Evolutionary conservation across 2,888 invertebrate genomes (phyloP), one percentile per base, ranked within the genome.

Genomic region (Ophonus ardosiacus): DNA sequence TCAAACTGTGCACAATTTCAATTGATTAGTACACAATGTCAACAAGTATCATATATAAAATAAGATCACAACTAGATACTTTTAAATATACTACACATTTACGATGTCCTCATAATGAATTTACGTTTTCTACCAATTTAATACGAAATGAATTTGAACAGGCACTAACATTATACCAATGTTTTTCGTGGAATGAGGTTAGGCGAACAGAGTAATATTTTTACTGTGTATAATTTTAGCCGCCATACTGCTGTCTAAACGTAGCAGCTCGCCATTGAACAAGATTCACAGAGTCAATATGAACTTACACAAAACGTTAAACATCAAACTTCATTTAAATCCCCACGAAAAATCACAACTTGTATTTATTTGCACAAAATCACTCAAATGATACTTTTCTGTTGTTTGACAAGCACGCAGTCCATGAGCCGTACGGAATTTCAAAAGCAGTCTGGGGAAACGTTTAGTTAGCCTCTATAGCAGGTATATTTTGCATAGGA

Each of bases 391-490:
- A 81, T 68, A 81, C 63, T 68, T 81, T 68, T 81, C 63, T 24
- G 63, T 78, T 84, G 76, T 83, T 83, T 83, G 83, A 83, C 82
- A 82, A 82, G 68, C 71, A 82, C 74, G 71, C 74, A 76, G 76
- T 63, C 84, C 84, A 84, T 84, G 84, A 84, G 79, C 68, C 76
- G 79, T 85, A 57, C 57, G 59, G 56, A 85, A 85, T 85, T 85
- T 85, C 71, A 85, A 85, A 84, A 79, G 59, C 84, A 85, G 84
- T 59, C 79, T 71, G 65, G 68, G 43, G 79, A 79, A 85, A 85
- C 84, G 84, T 92, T 92, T 92, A 92, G 92, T 91, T 92, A 93
- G 93, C 93, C 93, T 93, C 93, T 92, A 92, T 92, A 91, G 91
- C 93, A 92, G 93, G 93, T 93, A 90, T 91, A 89, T 89, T 90